A percentile compares a stretch with the other conserved stretches of the same genome.
These are phyloP conservation scores for Apis florea DNA, from an alignment of 1,140 invertebrate genomes.

Conservation along the genomic window DNA sequence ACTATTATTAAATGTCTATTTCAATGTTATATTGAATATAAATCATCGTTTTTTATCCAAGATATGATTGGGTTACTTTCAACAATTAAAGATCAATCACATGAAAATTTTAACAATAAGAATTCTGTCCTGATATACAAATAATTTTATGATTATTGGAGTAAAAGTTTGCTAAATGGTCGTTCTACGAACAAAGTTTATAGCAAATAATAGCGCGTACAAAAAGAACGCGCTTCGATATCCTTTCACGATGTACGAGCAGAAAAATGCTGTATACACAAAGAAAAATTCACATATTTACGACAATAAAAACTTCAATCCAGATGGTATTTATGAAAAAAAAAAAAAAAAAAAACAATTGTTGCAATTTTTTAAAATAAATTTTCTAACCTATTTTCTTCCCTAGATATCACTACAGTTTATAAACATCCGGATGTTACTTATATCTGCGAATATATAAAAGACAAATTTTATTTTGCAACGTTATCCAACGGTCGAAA, in stretches of 20 bases:
- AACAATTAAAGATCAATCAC: background rate
- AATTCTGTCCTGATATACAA: background rate
- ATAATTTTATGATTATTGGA: background rate
- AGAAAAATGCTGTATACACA: background rate
- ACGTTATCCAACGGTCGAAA: conserved; percentile 77
- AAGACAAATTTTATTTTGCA: conserved; percentile 85
- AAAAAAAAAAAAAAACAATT: background rate
- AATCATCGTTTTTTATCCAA: background rate
- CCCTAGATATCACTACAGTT: conserved; percentile 45
- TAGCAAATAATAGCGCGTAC: background rate
- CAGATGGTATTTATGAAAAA: conserved; percentile 7
- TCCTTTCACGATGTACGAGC: conserved; percentile 19
- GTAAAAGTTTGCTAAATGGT: background rate
- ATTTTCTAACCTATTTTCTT: background rate
- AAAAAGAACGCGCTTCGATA: background rate
- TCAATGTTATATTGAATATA: background rate
- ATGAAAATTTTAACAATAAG: background rate
- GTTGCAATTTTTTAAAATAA: background rate
- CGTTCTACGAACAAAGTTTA: background rate
- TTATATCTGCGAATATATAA: conserved; percentile 66
- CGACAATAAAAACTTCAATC: background rate
- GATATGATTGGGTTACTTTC: background rate
- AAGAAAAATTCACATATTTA: background rate
- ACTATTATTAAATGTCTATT: background rate
- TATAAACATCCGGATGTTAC: conserved; percentile 67